These are phyloP conservation scores for Strigamia transsilvanica DNA, from an alignment of 2,888 invertebrate genomes.

Conservation along the genomic window DNA sequence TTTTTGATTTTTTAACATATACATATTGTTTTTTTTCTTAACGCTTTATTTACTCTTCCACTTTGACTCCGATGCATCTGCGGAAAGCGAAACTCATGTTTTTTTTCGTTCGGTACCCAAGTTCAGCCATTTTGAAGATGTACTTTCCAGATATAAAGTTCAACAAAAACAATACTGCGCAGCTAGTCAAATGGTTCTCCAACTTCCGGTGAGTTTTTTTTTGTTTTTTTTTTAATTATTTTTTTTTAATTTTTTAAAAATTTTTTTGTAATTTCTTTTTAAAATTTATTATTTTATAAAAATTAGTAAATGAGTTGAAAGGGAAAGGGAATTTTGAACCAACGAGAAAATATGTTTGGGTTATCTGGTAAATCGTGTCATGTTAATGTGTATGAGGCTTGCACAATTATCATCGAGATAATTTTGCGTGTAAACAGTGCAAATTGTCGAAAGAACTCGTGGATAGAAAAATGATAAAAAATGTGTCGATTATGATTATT, in stretches of 20 bases:
- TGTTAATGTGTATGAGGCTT: slow-evolving; percentile 2
- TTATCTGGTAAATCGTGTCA: slow-evolving; percentile 23
- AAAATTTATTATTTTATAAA: not conserved
- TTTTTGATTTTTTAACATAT: not conserved
- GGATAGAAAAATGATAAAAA: not conserved
- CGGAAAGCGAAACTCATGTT: slow-evolving; percentile 99
- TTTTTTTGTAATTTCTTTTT: too few relatives aligned
- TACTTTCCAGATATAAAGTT: slow-evolving; percentile 99
- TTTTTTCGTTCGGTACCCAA: slow-evolving; percentile 99
- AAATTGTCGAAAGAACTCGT: slow-evolving; percentile 10
- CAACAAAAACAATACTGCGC: slow-evolving; percentile 99
- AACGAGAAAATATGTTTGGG: slow-evolving; percentile 15
- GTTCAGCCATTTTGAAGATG: slow-evolving; percentile 98
- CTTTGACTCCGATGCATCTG: slow-evolving; percentile 99
- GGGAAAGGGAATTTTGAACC: not conserved
- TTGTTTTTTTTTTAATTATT: slow-evolving; percentile 14
- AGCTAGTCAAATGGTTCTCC: slow-evolving; percentile 99
- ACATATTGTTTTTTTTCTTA: slow-evolving; percentile 50
- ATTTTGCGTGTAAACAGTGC: slow-evolving; percentile 45
- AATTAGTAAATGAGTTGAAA: slow-evolving; percentile 3
- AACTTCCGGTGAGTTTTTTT: slow-evolving; percentile 91
- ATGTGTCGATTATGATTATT: slow-evolving; percentile 9
- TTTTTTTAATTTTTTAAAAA: not conserved
- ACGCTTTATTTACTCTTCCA: slow-evolving; percentile 72
- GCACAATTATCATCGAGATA: slow-evolving; percentile 20